These are phyloP conservation scores for Agrochola lota DNA, from an alignment of 2,888 invertebrate genomes.

Conservation along the genomic window DNA sequence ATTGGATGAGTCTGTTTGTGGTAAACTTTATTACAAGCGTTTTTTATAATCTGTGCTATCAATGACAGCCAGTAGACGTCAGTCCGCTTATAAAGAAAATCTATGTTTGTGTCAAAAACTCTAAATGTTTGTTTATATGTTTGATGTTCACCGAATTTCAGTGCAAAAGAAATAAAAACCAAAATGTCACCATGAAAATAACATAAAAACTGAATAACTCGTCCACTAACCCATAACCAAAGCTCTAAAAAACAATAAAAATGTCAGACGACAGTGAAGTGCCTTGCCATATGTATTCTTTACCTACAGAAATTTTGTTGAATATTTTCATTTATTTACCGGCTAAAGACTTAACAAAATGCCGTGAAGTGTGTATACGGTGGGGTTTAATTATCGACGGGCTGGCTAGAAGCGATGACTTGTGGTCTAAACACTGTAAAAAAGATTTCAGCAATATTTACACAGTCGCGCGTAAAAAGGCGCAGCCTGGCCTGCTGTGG, in stretches of 20 bases:
- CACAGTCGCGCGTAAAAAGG: conserved; percentile 71
- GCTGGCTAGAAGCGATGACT: conserved; percentile 67
- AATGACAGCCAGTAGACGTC: too few relatives aligned
- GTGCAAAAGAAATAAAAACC: conserved; percentile 24
- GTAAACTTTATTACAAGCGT: not conserved
- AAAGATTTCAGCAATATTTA: conserved; percentile 73
- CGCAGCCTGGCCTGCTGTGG: conserved; percentile 72
- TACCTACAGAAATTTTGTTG: conserved; percentile 79
- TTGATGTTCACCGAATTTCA: conserved; percentile 9
- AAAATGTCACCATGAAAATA: conserved; percentile 46
- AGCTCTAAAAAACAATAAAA: conserved; percentile 16
- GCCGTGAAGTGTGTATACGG: conserved; percentile 78
- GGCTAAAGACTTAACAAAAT: conserved; percentile 74
- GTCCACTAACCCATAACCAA: not conserved
- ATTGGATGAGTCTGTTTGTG: not conserved
- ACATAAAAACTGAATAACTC: conserved; percentile 28
- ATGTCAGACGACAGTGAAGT: conserved; percentile 48
- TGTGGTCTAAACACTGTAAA: conserved; percentile 78
- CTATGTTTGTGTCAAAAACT: not conserved
- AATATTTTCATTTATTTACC: conserved; percentile 76
- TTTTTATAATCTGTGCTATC: not conserved
- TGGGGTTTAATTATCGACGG: conserved; percentile 81
- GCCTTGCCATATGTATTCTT: conserved; percentile 14
- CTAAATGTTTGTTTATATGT: conserved; percentile 35
- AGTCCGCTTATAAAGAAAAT: too few relatives aligned